Evolutionary conservation across 1,140 invertebrate genomes (phyloP).

Genomic region (Himalopsyche phryganea): DNA sequence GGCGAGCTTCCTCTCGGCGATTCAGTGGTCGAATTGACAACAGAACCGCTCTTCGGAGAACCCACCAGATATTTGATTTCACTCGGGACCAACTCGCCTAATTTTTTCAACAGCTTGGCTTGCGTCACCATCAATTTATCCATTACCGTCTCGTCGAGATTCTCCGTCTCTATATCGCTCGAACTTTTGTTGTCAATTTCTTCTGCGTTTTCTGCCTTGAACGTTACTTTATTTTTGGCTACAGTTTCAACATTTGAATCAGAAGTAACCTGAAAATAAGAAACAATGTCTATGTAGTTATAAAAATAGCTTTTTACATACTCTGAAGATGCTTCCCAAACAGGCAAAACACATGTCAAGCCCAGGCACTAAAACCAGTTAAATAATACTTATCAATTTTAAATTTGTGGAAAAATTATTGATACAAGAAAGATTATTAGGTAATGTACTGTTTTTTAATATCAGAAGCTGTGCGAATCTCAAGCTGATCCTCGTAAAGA

Average conservation of each 20-base stretch:
- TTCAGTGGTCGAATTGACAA: slow-evolving; percentile 10
- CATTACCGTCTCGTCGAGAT: slow-evolving; percentile 22
- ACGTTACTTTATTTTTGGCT: not conserved
- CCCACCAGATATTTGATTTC: slow-evolving; percentile 30
- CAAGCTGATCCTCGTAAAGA: slow-evolving; percentile 1
- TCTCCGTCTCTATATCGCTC: slow-evolving; percentile 19
- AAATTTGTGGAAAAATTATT: no score
- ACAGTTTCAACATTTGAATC: no score
- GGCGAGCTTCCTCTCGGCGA: slow-evolving; percentile 17
- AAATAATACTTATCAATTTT: no score
- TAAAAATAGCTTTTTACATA: no score
- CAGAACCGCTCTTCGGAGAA: slow-evolving; percentile 18
- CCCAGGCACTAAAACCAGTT: no score
- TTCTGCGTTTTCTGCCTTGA: not conserved
- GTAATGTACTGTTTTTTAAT: no score
- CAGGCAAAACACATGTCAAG: no score
- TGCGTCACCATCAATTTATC: slow-evolving; percentile 15
- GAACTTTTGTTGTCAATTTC: slow-evolving; percentile 12
- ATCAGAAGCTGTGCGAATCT: slow-evolving; percentile 29
- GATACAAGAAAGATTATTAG: no score
- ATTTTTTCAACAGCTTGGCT: slow-evolving; percentile 26
- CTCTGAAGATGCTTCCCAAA: no score
- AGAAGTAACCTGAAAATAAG: not conserved
- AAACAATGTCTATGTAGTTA: not conserved
- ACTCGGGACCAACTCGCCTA: slow-evolving; percentile 26